Evolutionary conservation across 53 echinoderm and acorn worm species (phyloP).

Genomic region (Luidia sarsii): DNA sequence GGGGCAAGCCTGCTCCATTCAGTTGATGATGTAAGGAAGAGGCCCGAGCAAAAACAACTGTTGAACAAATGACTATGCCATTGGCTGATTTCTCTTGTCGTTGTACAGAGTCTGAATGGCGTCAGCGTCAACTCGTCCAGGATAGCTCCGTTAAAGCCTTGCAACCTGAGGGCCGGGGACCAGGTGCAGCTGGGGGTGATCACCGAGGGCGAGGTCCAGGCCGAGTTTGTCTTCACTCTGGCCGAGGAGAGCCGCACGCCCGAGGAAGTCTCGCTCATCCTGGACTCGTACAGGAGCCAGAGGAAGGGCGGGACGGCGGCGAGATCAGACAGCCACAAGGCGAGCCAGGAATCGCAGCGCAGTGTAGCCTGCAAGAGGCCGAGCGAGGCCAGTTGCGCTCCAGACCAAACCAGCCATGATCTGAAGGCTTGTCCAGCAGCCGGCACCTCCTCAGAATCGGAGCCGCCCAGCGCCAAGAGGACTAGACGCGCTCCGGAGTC

Average conservation of each 20-base stretch:
- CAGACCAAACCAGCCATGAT: neutral
- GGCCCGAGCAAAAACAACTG: no score
- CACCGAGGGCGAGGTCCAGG: slow-evolving; percentile 49
- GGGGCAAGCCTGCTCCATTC: neutral
- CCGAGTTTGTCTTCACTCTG: slow-evolving; percentile 69
- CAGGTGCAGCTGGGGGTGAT: slow-evolving; percentile 68
- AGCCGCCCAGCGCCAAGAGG: slow-evolving; percentile 37
- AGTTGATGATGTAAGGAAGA: no score
- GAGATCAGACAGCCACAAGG: slow-evolving; percentile 19
- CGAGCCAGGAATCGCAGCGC: slow-evolving; percentile 45
- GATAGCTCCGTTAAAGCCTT: slow-evolving; percentile 48
- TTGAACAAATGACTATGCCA: no score
- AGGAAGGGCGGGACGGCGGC: slow-evolving; percentile 21
- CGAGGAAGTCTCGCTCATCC: slow-evolving; percentile 52
- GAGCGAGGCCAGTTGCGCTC: neutral
- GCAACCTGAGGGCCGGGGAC: slow-evolving; percentile 62
- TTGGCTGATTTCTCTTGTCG: no score
- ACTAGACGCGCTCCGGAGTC: slow-evolving; percentile 19
- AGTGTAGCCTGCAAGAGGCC: slow-evolving; percentile 7
- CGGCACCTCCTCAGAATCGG: slow-evolving; percentile 41
- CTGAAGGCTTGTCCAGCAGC: slow-evolving; percentile 8
- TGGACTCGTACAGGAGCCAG: slow-evolving; percentile 27
- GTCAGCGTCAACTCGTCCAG: slow-evolving; percentile 70
- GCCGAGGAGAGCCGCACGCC: neutral
- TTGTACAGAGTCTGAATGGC: slow-evolving; percentile 90